Evolutionary conservation across 2,797 vertebrate species (phyloP).

Genomic region (Chiroxiphia lanceolata): DNA sequence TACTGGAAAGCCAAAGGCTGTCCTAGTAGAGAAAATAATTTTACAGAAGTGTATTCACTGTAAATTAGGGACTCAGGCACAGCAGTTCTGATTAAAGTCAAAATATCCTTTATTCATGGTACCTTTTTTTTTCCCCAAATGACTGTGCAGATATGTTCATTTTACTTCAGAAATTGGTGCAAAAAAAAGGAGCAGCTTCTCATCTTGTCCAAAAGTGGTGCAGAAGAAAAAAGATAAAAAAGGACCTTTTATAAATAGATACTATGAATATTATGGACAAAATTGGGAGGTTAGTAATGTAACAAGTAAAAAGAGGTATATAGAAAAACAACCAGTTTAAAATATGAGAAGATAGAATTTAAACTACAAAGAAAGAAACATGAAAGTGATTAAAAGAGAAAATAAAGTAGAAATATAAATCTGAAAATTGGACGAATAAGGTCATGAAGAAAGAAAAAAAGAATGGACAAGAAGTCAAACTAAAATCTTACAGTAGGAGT

Average conservation of each 20-base stretch:
- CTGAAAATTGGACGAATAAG: not conserved
- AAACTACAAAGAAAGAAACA: not conserved
- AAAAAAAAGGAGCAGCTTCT: not conserved
- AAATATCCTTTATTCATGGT: slow-evolving; percentile 28
- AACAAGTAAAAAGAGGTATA: not conserved
- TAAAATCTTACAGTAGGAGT: not conserved
- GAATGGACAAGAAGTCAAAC: not conserved
- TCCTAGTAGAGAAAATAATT: not conserved
- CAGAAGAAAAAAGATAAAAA: not conserved
- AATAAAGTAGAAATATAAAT: not conserved
- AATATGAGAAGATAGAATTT: not conserved
- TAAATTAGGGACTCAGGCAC: not conserved
- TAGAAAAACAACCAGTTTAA: not conserved
- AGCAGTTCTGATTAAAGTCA: slow-evolving; percentile 38
- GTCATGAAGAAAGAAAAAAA: not conserved
- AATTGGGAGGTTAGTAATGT: not conserved
- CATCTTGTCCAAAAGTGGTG: not conserved
- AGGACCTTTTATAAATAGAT: not conserved
- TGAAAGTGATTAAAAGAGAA: not conserved
- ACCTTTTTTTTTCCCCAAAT: not conserved
- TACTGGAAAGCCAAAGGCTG: not conserved
- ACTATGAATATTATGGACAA: not conserved
- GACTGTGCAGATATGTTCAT: not conserved
- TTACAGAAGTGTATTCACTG: not conserved
- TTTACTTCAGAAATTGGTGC: not conserved